Evolutionary conservation across 1,140 invertebrate species (phyloP), one percentile per base, ranked within the genome.

Genomic region (Rhyzopertha dominica): DNA sequence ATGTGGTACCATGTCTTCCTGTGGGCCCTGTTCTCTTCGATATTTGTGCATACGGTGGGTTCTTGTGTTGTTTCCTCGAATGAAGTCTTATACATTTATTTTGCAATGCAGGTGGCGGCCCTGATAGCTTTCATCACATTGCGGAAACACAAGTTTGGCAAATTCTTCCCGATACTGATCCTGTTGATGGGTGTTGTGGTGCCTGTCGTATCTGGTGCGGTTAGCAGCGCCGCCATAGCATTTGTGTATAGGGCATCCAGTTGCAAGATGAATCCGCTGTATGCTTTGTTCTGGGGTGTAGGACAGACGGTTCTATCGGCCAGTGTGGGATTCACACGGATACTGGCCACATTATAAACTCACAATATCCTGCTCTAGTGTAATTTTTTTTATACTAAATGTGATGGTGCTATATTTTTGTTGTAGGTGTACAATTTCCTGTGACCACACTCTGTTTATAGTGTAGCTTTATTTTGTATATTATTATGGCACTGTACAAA

Each of bases 1-100:
- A 96, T 96, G 85, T 95, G 91, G 91, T 95, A 95, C 68, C 85
- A 92, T 59, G 83, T 95, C 56, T 93, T 93, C 74, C 71, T 95
- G 41, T 95, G 90, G 90, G 88, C 90, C 12, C 73, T 96, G 55
- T 90, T 93, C 65, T 94, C 91, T 10, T 95, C 91, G 16, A 78
- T 95, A 59, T 82, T 95, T 63, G 87, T 95, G 32, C 92, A 96
- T 69, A 81, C 84, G 13, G 63, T 67, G 54, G 56, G 59, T 49
- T 7, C 8, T 13, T 38, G 7, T 38, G n/a, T n/a, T n/a, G n/a
- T n/a, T n/a, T n/a, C n/a, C n/a, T n/a, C n/a, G n/a, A n/a, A n/a
- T n/a, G n/a, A n/a, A n/a, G n/a, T n/a, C n/a, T n/a, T n/a, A n/a
- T n/a, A n/a, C n/a, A n/a, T n/a, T 41, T 39, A 20, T 34, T 29